Conservation (phyloP, 2,113 vertebrate genomes). For the Mugil cephalus region DNA sequence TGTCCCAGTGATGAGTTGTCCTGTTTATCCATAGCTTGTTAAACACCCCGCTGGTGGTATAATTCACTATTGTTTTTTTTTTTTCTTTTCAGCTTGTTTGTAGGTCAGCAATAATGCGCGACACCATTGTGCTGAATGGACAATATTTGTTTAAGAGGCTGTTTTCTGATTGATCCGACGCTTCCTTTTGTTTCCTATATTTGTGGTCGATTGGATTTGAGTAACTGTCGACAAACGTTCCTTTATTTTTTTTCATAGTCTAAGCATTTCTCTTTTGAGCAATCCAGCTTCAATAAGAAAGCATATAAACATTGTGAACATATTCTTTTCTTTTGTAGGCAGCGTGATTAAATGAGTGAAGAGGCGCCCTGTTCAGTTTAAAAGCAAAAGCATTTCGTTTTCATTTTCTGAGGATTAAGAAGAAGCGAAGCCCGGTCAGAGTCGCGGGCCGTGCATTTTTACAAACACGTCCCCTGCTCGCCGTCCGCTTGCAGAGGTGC, state of each 20-base stretch:
- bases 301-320: too few relatives aligned
- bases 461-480: slow-evolving; percentile 26
- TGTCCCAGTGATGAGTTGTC: slow-evolving; percentile 36
- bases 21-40: slow-evolving; percentile 47
- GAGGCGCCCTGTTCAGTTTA: too few relatives aligned
- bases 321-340: too few relatives aligned
- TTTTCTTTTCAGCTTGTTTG: slow-evolving; percentile 1
- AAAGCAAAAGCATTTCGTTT: too few relatives aligned
- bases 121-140: slow-evolving; percentile 31
- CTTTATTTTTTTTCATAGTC: too few relatives aligned
- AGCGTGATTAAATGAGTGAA: too few relatives aligned
- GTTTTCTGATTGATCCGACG: slow-evolving; percentile 26
- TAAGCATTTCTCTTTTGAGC: too few relatives aligned
- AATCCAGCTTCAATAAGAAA: too few relatives aligned
- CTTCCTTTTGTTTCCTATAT: slow-evolving; percentile 22
- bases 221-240: background rate
- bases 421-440: slow-evolving; percentile 23
- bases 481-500: background rate
- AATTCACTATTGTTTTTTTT: slow-evolving; percentile 41
- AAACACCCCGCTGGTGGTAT: slow-evolving; percentile 30
- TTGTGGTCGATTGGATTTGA: slow-evolving; percentile 4
- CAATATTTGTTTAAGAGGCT: slow-evolving; percentile 7
- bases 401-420: background rate
- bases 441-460: slow-evolving; percentile 6
- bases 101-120: slow-evolving; percentile 42